A percentile compares a stretch with the other conserved stretches of the same genome.
These are phyloP conservation scores for Himantopus leucocephalus DNA, from an alignment of 2,113 vertebrate species.

Conservation along the genomic window DNA sequence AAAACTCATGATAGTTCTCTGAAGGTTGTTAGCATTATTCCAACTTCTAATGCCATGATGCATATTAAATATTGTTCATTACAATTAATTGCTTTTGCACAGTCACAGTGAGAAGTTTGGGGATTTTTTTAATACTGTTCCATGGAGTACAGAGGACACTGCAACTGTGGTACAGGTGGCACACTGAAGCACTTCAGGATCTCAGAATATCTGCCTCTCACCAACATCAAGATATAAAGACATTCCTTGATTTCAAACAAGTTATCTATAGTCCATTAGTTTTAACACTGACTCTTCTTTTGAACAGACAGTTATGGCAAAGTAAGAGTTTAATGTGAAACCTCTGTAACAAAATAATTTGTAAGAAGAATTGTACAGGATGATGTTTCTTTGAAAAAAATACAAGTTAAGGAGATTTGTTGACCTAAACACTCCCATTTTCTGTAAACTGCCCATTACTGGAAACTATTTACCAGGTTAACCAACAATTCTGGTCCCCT, in stretches of 20 bases:
- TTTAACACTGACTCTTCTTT: background rate
- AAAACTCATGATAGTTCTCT: background rate
- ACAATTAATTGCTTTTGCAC: conserved; percentile 19
- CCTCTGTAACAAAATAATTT: background rate
- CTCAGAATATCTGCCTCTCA: conserved; percentile 1
- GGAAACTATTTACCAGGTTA: background rate
- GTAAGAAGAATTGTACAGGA: background rate
- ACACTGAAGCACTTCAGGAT: background rate
- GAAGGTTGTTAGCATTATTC: conserved; percentile 25
- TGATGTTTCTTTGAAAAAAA: background rate
- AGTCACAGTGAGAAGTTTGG: conserved; percentile 1
- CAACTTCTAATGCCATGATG: background rate
- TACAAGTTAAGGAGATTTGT: background rate
- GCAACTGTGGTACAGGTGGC: conserved; percentile 14
- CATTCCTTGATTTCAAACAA: background rate
- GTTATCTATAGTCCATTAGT: background rate
- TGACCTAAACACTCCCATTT: background rate
- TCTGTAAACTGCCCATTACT: background rate
- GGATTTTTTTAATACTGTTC: conserved; percentile 41
- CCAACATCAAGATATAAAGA: background rate
- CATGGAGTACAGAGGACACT: conserved; percentile 8
- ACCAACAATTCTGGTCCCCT: background rate
- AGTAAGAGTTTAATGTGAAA: conserved; percentile 1
- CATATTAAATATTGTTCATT: conserved; percentile 59
- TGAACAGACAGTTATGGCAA: background rate